Evolutionary conservation across 2,113 vertebrate species (phyloP), one percentile per base, ranked within the genome.

Genomic region (Pampusana beccarii): DNA sequence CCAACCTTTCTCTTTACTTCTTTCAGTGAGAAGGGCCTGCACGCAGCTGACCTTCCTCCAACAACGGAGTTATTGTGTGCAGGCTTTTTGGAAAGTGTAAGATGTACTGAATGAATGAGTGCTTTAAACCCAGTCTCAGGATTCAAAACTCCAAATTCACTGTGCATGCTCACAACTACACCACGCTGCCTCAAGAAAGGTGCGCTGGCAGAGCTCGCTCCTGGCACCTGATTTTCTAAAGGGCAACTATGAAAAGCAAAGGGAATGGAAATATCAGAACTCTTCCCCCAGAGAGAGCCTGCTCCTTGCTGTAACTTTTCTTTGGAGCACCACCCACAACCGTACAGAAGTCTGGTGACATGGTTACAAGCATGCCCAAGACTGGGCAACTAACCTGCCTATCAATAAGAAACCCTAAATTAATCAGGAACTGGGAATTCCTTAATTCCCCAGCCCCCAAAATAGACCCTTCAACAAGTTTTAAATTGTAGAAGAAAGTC

Each of bases 11-110:
- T 31, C 67, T 62, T 38, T 44, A 64, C 42, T 88, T 38, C 33
- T 73, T 88, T 61, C 67, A 69, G 50, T 24, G 65, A 46, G 34
- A 26, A 83, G 40, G 54, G 75, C 26, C 72, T 42, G 48, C 86
- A 72, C 9, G 48, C 74, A 90, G 91, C 88, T 80, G 88, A 92
- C 62, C 66, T 80, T 93, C 62, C 67, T 86, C 40, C 80, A 46
- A 80, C 61, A 92, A 74, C 2, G 21, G 26, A 3, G 11, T 44
- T 23, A 53, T 2, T 89, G 73, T 66, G n/a, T 15, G 34, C 69
- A 28, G 66, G 51, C 72, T 46, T 46, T 86, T 26, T 12, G 34
- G 50, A 23, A 78, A 74, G 64, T 4, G 0, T 24, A 14, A 70
- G 4, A 70, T 9, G 21, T 28, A 16, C 72, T 72, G 31, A 91